These are phyloP conservation scores for Lerista edwardsae DNA, from an alignment of 2,797 vertebrate species.

Conservation along the genomic window DNA sequence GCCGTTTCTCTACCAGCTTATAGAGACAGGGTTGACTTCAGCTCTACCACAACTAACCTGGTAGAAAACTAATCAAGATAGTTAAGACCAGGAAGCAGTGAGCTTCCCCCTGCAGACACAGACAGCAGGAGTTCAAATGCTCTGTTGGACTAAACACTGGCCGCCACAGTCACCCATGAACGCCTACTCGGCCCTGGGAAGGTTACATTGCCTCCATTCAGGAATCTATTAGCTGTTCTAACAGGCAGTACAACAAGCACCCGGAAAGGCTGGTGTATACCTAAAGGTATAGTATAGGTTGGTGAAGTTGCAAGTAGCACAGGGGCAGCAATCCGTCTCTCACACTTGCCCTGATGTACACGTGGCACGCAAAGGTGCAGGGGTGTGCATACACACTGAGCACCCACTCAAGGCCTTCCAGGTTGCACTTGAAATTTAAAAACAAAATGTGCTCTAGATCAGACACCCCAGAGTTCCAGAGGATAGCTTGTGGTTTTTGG, in stretches of 20 bases:
- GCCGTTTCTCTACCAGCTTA: background rate
- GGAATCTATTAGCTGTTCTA: background rate
- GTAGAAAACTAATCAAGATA: background rate
- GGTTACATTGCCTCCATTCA: background rate
- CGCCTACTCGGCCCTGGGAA: background rate
- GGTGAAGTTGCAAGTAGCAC: background rate
- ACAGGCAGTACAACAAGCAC: background rate
- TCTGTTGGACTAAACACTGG: background rate
- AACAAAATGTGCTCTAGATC: background rate
- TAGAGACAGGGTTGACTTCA: no score
- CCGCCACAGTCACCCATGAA: background rate
- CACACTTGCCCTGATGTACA: background rate
- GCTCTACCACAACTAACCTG: background rate
- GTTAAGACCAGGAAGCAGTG: background rate
- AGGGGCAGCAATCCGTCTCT: background rate
- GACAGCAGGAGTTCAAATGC: background rate
- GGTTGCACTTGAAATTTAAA: background rate
- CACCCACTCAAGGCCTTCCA: background rate
- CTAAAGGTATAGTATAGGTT: no score
- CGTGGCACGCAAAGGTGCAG: background rate
- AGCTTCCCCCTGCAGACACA: no score
- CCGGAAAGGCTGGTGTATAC: background rate
- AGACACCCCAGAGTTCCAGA: background rate
- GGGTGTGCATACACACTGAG: background rate
- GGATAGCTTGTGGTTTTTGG: background rate